phyloP scores from a whole-genome alignment of 2,797 vertebrate genomes.

The Mionectes olivaceus region DNA sequence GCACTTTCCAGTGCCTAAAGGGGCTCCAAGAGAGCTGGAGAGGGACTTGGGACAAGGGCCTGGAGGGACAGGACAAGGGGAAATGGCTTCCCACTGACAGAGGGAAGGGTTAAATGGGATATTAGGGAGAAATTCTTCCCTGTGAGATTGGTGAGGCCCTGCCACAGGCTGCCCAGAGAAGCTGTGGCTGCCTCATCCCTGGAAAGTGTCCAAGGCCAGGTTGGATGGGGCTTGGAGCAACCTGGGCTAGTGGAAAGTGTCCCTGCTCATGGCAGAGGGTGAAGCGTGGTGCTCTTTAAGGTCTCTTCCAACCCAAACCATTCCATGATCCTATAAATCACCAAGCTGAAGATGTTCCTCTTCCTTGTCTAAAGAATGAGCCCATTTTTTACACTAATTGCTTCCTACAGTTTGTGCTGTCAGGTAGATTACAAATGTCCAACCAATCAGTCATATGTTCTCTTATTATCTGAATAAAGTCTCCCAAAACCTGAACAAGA shows the following conservation, averaged over 20 bases:
- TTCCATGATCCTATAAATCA: neutral
- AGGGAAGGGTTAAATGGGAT: accelerated
- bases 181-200: neutral
- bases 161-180: neutral
- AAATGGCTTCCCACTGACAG: neutral
- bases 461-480: neutral
- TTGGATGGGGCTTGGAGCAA: accelerated
- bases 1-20: accelerated
- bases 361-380: neutral
- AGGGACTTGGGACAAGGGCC: neutral
- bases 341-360: neutral
- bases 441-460: neutral
- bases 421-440: neutral
- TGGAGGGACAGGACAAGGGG: neutral
- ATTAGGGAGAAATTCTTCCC: accelerated
- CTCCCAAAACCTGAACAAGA: neutral
- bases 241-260: accelerated
- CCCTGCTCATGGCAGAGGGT: neutral
- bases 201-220: neutral
- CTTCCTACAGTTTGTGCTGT: neutral
- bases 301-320: neutral
- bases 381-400: neutral
- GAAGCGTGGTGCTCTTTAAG: accelerated
- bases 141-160: accelerated
- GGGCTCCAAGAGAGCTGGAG: neutral